These are phyloP conservation scores for Tenodera sinensis DNA, from an alignment of 2,888 invertebrate genomes.

Conservation along the genomic window DNA sequence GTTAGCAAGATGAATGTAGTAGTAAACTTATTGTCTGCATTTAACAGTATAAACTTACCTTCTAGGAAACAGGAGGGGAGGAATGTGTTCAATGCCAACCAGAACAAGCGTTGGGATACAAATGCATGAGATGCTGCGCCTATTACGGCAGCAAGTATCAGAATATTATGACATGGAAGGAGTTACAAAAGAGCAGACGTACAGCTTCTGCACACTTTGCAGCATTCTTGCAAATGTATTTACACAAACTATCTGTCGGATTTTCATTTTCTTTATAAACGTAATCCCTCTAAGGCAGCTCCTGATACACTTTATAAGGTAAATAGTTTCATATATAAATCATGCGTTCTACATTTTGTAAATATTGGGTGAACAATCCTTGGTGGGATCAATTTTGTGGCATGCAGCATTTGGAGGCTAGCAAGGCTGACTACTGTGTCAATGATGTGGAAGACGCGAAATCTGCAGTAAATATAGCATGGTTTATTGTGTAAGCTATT, in stretches of 20 bases:
- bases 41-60: too few species aligned
- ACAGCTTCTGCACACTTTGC: neutral
- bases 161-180: neutral
- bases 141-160: neutral
- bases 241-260: neutral
- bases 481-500: too few species aligned
- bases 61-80: neutral
- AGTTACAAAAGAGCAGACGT: neutral
- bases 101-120: neutral
- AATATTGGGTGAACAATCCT: too few species aligned
- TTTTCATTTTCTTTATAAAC: neutral
- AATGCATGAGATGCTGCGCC: neutral
- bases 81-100: neutral
- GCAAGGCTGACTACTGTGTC: too few species aligned
- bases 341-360: too few species aligned
- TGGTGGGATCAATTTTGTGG: too few species aligned
- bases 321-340: neutral
- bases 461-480: too few species aligned
- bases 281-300: neutral
- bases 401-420: too few species aligned
- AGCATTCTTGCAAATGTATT: neutral
- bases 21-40: too few species aligned
- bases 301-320: neutral
- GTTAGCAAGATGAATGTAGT: too few species aligned
- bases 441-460: too few species aligned